phyloP scores from a whole-genome alignment of 2,113 vertebrate genomes.

The Lophotis ruficrista region DNA sequence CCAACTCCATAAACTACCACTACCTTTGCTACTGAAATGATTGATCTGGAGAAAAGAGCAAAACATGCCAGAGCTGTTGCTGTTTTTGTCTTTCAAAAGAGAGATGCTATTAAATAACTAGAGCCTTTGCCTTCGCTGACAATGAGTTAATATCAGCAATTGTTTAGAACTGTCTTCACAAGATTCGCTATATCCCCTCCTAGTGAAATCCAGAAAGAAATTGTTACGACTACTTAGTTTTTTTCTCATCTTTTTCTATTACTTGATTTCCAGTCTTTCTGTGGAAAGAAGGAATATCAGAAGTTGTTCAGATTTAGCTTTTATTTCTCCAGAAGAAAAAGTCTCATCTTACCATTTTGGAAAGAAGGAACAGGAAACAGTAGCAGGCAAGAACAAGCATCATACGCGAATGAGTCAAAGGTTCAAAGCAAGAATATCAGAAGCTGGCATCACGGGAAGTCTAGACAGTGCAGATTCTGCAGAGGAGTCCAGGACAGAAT shows the following conservation, averaged over 20 bases:
- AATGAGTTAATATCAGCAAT: background rate
- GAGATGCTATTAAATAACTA: background rate
- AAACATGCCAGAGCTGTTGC: background rate
- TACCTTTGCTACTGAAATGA: background rate
- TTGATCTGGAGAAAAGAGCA: background rate
- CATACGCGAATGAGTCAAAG: background rate
- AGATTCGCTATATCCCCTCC: background rate
- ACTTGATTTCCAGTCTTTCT: background rate
- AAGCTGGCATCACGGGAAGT: background rate
- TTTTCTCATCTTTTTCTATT: background rate
- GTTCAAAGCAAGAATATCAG: background rate
- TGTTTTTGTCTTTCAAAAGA: background rate
- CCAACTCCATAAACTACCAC: background rate
- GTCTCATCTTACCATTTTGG: background rate
- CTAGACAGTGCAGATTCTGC: background rate
- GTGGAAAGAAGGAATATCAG: background rate
- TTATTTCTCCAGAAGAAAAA: background rate
- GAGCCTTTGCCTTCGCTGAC: background rate
- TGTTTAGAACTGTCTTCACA: background rate
- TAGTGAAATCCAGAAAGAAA: background rate
- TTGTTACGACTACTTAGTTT: background rate
- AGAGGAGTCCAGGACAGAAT: background rate
- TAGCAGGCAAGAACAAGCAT: background rate
- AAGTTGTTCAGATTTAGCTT: background rate
- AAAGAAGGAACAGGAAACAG: background rate